Evolutionary conservation across 2,113 vertebrate species (phyloP), one percentile per base, ranked within the genome.

Genomic region (Osmerus eperlanus): DNA sequence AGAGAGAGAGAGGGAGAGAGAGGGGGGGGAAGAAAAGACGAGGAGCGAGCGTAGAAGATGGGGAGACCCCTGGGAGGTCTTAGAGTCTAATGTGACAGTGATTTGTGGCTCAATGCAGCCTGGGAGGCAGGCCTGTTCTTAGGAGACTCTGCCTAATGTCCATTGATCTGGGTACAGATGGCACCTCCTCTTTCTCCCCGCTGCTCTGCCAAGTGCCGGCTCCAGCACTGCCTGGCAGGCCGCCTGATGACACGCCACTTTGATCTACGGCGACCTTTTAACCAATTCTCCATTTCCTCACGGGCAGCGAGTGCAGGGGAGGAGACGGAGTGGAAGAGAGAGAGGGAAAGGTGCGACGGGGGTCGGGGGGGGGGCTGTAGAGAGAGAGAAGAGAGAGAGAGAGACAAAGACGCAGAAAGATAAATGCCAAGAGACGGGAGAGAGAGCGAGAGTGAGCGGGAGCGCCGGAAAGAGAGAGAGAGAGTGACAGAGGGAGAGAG

Each of bases 191-290:
- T 79, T 74, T 83, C 82, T 82, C 70, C 72, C 68, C 68, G 71
- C 29, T 32, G 67, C 29, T 81, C 81, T 77, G 85, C 77, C 84
- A 81, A 80, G 59, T 85, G 78, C 84, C 84, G 87, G 83, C 73
- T 71, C 77, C 83, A 69, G 67, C 75, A 65, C 67, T 75, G 70
- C 80, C 72, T 87, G 86, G 85, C 84, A 86, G 81, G 74, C 77
- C 83, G 85, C 84, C 87, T 83, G 82, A 84, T 77, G 77, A 81
- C 82, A 81, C 85, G 75, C 76, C 85, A 90, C 87, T 90, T 86
- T 90, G 87, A 91, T 88, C 85, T 85, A 90, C 84, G 83, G 86
- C 75, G 83, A 90, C 91, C 89, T 92, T 91, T 89, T 84, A 90
- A 90, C 84, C 89, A 89, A 90, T 89, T 88, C 88, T 83, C 80